Evolutionary conservation across 2,113 vertebrate genomes (phyloP), one percentile per base, ranked within the genome.

Genomic region (Antechinus flavipes): DNA sequence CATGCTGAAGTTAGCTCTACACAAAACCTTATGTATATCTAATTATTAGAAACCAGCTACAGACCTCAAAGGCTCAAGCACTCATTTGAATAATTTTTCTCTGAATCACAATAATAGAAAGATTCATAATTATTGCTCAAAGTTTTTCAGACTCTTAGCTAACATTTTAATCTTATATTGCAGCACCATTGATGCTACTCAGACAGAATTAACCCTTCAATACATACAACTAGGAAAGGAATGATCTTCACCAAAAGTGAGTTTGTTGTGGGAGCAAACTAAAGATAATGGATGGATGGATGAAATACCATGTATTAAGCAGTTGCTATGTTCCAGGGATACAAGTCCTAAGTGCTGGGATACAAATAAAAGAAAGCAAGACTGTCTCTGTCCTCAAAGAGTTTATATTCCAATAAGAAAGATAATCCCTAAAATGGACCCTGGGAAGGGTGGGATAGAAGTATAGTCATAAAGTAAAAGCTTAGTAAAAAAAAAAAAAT

Each of bases 11-110:
- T 93, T 95, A 97, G 84, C 58, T 97, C 97, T 93, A 96, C 93
- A 97, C 54, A 96, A 97, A 96, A 93, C 91, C 94, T 96, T 96
- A 96, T 93, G 54, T 54, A 91, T 55, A 55, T 91, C 95, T 97
- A 96, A 98, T 96, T 96, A 95, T 54, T 98, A 95, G 93, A 97
- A 95, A 96, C 49, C 91, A 94, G 97, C 95, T 96, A 98, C 97
- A 96, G 94, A 98, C 92, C 97, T 96, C 97, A 98, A 98, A 98
- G 93, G 90, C 94, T 94, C 94, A 96, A 95, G 89, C 94, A 96
- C 91, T 96, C 93, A 96, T 97, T 9, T 96, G 91, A 96, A 84
- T 84, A 84, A 42, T 84, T 92, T 96, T 97, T 95, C 90, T n/a
- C 92, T 95, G 42, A 55, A 93, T 11, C 97, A 50, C 94, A 98